A percentile compares a stretch with the other conserved stretches of the same genome.
Evolutionary conservation across 2,888 invertebrate species (phyloP).

Genomic region (Sminthurides aquaticus): DNA sequence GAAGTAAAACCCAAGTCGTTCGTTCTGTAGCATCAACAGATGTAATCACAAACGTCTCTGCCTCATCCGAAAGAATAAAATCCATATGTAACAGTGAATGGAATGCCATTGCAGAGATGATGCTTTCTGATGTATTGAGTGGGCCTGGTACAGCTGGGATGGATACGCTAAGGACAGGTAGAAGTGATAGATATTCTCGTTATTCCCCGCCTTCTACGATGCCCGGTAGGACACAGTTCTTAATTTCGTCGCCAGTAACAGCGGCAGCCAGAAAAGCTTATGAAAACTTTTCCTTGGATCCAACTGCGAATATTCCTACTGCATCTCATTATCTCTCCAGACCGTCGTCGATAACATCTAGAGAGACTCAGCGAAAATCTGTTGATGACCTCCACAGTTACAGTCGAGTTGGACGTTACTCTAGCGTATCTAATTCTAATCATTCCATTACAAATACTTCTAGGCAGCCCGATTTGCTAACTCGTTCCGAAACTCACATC

Average conservation of each 20-base stretch:
- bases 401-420: background rate
- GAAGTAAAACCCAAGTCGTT: background rate
- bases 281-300: slow-evolving; percentile 12
- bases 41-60: background rate
- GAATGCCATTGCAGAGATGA: background rate
- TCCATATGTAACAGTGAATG: background rate
- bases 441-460: background rate
- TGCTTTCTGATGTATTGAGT: background rate
- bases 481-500: background rate
- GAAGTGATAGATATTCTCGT: background rate
- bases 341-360: background rate
- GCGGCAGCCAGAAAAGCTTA: slow-evolving; percentile 7
- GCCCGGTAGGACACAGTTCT: background rate
- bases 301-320: slow-evolving; percentile 12
- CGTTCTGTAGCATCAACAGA: background rate
- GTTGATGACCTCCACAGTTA: background rate
- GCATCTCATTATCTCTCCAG: background rate
- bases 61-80: background rate
- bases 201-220: background rate
- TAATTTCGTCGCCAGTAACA: background rate
- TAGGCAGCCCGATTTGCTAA: background rate
- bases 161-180: background rate
- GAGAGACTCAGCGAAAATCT: background rate
- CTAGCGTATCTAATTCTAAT: background rate
- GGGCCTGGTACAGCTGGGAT: background rate